phyloP scores from a whole-genome alignment of 2,113 vertebrate genomes.

The Eretmochelys imbricata region DNA sequence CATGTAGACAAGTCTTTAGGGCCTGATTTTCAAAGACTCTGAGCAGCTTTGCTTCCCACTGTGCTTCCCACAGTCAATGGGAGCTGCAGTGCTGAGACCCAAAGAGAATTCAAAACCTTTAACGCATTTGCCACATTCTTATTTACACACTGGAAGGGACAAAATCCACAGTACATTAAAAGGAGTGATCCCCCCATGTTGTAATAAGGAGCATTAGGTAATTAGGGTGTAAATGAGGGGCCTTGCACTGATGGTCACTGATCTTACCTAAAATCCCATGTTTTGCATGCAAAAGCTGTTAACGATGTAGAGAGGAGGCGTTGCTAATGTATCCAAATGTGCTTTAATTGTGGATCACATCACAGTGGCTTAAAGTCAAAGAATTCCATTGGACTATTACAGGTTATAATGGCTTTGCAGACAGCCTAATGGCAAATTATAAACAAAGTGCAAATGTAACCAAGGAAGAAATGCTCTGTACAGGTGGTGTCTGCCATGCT shows the following conservation, averaged over 20 bases:
- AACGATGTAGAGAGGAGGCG: conserved; percentile 28
- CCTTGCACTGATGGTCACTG: conserved; percentile 42
- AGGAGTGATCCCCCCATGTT: background rate
- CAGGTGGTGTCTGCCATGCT: background rate
- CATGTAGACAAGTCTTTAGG: background rate
- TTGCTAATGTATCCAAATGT: conserved; percentile 40
- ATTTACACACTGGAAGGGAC: background rate
- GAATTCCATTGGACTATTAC: conserved; percentile 26
- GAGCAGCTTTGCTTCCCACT: background rate
- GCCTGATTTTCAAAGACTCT: background rate
- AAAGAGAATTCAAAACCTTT: background rate
- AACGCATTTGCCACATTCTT: background rate
- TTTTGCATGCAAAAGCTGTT: conserved; percentile 60
- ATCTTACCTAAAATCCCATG: conserved; percentile 50
- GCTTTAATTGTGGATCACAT: conserved; percentile 42
- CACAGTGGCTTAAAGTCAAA: conserved; percentile 49
- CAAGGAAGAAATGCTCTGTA: background rate
- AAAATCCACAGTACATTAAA: background rate
- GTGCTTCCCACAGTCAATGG: background rate
- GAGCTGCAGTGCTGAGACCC: background rate
- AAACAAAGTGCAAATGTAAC: conserved; percentile 31
- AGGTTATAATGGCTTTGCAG: conserved; percentile 46
- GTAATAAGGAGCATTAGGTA: conserved; percentile 59
- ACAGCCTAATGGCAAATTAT: conserved; percentile 22
- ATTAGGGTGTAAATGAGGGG: conserved; percentile 62